Evolutionary conservation across 1,140 invertebrate genomes (phyloP).

Genomic region (Heliconius eleuchia): DNA sequence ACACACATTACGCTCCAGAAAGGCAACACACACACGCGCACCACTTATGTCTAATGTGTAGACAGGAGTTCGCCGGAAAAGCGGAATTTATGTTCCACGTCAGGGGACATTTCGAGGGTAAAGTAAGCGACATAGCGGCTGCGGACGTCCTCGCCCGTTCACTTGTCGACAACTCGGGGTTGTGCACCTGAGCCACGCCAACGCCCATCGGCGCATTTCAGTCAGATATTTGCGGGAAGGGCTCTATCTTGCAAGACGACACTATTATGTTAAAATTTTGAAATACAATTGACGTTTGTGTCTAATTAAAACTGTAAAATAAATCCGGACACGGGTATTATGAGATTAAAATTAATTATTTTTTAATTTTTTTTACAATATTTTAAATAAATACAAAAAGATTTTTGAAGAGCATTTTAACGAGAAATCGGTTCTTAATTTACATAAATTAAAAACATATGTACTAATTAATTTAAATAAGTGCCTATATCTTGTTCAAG

Average conservation of each 20-base stretch:
- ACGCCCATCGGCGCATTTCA: conserved; percentile 64
- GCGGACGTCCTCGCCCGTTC: conserved; percentile 84
- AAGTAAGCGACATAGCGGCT: conserved; percentile 82
- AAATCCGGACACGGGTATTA: not conserved
- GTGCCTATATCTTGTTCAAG: not conserved
- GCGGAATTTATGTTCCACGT: conserved; percentile 87
- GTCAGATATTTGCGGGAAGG: conserved; percentile 63
- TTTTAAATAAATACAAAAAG: not conserved
- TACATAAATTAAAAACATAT: not conserved
- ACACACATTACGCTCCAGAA: conserved; percentile 79
- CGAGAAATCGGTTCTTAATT: not conserved
- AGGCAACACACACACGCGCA: conserved; percentile 77
- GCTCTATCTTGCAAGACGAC: conserved; percentile 64
- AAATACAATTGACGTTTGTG: conserved; percentile 49
- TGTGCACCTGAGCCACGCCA: conserved; percentile 82
- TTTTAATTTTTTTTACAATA: not conserved
- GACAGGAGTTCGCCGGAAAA: conserved; percentile 85
- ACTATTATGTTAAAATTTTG: conserved; percentile 75
- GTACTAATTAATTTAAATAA: not conserved
- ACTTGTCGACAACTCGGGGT: conserved; percentile 83
- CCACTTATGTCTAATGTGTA: conserved; percentile 85
- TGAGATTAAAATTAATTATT: not conserved
- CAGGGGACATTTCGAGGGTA: conserved; percentile 84
- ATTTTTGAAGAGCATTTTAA: not conserved
- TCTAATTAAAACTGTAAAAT: conserved; percentile 5